These are phyloP conservation scores for Stercorarius parasiticus DNA, from an alignment of 2,113 vertebrate genomes.

Conservation along the genomic window DNA sequence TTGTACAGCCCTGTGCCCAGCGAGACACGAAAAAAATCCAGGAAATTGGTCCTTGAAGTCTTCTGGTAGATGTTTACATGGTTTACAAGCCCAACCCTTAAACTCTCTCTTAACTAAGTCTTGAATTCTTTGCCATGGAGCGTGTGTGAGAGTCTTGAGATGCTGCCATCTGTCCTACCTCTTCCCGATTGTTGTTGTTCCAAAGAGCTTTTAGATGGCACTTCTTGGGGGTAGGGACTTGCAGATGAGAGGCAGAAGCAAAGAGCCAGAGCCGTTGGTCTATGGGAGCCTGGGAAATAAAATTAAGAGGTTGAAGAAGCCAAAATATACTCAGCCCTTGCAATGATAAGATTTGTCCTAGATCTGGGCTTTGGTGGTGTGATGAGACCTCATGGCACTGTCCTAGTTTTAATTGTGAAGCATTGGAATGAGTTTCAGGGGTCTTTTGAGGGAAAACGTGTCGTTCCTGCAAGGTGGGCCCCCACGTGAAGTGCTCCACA, in stretches of 20 bases:
- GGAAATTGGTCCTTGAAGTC: neutral
- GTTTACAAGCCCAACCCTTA: neutral
- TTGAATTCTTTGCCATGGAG: neutral
- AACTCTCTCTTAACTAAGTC: neutral
- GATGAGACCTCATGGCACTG: neutral
- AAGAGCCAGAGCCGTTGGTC: neutral
- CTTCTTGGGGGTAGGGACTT: too few relatives aligned
- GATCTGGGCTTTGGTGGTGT: neutral
- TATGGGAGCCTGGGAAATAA: neutral
- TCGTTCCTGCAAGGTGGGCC: neutral
- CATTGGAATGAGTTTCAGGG: accelerated
- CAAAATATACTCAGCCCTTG: too few relatives aligned
- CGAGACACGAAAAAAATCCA: too few relatives aligned
- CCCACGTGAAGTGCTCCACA: accelerated
- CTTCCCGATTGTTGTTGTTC: accelerated
- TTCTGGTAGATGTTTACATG: neutral
- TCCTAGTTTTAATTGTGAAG: neutral
- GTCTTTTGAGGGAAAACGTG: accelerated
- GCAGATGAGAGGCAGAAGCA: neutral
- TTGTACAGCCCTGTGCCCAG: neutral
- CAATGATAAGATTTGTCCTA: neutral
- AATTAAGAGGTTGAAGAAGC: neutral
- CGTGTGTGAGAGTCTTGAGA: neutral
- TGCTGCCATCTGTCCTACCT: neutral
- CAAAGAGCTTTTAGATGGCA: neutral